phyloP scores from a whole-genome alignment of 2,113 vertebrate species.

The Saccopteryx leptura region DNA sequence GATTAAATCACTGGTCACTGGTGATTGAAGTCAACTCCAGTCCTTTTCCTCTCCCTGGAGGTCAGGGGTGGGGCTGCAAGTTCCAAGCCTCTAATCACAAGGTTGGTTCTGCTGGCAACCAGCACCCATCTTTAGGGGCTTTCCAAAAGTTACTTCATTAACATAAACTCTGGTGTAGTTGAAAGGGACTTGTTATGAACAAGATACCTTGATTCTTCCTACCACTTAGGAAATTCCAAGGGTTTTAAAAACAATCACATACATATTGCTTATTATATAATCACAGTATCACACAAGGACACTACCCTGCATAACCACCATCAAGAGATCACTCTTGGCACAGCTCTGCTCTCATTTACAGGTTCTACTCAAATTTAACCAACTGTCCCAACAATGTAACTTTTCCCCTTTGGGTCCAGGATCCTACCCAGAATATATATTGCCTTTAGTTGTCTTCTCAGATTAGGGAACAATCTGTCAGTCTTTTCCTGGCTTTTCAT shows the following conservation, averaged over 20 bases:
- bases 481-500: neutral
- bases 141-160: slow-evolving; percentile 26
- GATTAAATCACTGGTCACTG: neutral
- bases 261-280: neutral
- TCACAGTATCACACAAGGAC: neutral
- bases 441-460: neutral
- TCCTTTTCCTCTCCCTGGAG: neutral
- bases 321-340: neutral
- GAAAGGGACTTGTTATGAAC: neutral
- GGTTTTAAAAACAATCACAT: neutral
- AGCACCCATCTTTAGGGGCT: neutral
- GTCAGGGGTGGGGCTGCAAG: neutral
- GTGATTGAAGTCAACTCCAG: neutral
- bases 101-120: neutral
- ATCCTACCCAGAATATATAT: neutral
- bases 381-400: neutral
- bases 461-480: neutral
- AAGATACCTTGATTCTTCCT: neutral
- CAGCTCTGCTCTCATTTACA: neutral
- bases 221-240: slow-evolving; percentile 54
- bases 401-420: neutral
- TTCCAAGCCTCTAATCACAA: neutral
- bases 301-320: neutral
- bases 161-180: neutral
- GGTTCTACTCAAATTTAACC: neutral